These are phyloP conservation scores for Lasiurus cinereus DNA, from an alignment of 2,113 vertebrate genomes.

Conservation along the genomic window DNA sequence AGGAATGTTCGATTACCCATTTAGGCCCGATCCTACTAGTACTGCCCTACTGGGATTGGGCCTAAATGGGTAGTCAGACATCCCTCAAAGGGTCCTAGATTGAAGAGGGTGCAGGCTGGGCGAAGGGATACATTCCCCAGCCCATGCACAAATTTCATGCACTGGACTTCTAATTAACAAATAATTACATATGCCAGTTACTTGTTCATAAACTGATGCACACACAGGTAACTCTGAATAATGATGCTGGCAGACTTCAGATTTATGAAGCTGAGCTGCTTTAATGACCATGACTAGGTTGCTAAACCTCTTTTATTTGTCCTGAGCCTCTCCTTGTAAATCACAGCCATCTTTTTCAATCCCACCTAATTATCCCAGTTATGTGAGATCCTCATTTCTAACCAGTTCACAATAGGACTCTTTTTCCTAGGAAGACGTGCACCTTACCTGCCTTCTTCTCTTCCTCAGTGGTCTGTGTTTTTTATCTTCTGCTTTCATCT, in stretches of 20 bases:
- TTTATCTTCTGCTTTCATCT: not conserved
- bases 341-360: not conserved
- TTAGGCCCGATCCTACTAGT: too few species aligned
- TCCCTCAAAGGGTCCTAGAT: too few species aligned
- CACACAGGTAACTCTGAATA: conserved; percentile 3
- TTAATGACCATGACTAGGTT: not conserved
- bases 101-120: too few species aligned
- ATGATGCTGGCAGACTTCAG: not conserved
- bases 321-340: conserved; percentile 25
- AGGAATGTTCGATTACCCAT: too few species aligned
- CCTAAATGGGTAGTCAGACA: too few species aligned
- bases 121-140: too few species aligned
- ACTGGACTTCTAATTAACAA: not conserved
- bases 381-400: not conserved
- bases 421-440: not conserved
- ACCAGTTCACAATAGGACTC: not conserved
- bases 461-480: not conserved
- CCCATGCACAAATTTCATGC: too few species aligned
- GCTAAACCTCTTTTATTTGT: conserved; percentile 52
- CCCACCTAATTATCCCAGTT: not conserved
- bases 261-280: conserved; percentile 30
- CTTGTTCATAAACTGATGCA: conserved; percentile 22
- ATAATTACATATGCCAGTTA: conserved; percentile 14
- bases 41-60: too few species aligned
- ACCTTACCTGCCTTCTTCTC: not conserved